Conservation (phyloP, 2,888 invertebrate species). For the Melinaea menophilus region DNA sequence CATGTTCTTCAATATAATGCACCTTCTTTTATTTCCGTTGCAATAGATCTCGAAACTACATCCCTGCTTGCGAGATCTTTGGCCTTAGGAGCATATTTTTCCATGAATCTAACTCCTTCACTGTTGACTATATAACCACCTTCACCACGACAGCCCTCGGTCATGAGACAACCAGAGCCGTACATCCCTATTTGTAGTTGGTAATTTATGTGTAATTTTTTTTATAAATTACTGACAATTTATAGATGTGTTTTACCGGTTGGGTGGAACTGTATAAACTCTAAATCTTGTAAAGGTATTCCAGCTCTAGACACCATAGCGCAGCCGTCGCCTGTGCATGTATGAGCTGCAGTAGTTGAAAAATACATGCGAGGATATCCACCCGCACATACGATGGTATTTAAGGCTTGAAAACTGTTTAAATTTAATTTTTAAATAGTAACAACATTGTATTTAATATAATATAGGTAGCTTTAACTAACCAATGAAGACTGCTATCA, state of each 20-base stretch:
- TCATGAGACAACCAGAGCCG: conserved; percentile 98
- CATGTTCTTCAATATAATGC: neutral
- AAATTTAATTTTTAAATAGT: neutral
- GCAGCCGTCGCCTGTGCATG: conserved; percentile 97
- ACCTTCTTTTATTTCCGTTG: conserved; percentile 93
- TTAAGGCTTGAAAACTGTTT: conserved; percentile 78
- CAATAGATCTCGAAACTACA: conserved; percentile 98
- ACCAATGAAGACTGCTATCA: conserved; percentile 95
- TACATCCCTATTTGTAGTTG: conserved; percentile 85
- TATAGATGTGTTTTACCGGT: conserved; percentile 80
- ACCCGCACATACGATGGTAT: conserved; percentile 86
- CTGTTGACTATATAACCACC: conserved; percentile 97
- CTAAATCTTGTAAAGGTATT: conserved; percentile 95
- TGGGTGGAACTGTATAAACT: conserved; percentile 99
- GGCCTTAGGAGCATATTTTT: conserved; percentile 97
- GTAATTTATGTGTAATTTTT: neutral
- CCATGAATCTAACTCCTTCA: conserved; percentile 98
- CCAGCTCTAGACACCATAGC: conserved; percentile 95
- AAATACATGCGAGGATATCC: conserved; percentile 95
- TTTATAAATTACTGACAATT: neutral
- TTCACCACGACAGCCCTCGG: conserved; percentile 97
- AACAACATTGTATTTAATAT: neutral
- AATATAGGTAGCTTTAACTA: neutral
- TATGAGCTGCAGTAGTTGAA: conserved; percentile 99
- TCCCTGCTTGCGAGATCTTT: conserved; percentile 98